phyloP scores from a whole-genome alignment of 2,888 invertebrate species.

The Pharmacophagus antenor region DNA sequence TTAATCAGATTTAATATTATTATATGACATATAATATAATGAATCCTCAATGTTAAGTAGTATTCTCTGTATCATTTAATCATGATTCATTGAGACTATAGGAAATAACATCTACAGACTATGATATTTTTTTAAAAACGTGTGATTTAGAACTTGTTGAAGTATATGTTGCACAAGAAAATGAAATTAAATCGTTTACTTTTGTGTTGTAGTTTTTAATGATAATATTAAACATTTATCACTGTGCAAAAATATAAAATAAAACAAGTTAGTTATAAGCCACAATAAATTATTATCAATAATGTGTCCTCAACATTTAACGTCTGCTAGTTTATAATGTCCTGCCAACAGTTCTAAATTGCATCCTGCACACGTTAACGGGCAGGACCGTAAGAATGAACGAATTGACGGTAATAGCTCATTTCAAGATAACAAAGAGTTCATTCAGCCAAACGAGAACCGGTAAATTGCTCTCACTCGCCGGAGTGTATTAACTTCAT shows the following conservation, averaged over 20 bases:
- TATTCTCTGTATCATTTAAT: too few species aligned
- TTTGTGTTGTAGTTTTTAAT: too few species aligned
- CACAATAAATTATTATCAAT: not conserved
- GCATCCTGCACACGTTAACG: constrained; percentile 19
- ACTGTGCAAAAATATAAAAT: too few species aligned
- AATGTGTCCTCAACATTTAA: constrained; percentile 4
- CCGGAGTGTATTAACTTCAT: constrained; percentile 32
- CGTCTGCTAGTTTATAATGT: constrained; percentile 15
- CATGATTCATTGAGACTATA: too few species aligned
- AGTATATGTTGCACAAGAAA: too few species aligned
- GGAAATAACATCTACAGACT: too few species aligned
- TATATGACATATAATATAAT: not conserved
- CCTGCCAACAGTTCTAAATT: constrained; percentile 22
- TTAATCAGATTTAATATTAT: not conserved
- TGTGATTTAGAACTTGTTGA: too few species aligned
- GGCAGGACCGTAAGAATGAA: constrained; percentile 38
- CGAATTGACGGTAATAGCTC: constrained; percentile 65
- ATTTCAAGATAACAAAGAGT: constrained; percentile 67
- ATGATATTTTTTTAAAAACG: too few species aligned
- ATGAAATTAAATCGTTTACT: too few species aligned
- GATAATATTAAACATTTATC: too few species aligned
- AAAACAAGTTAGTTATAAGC: not conserved
- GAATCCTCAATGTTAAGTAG: not conserved
- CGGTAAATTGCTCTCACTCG: constrained; percentile 64
- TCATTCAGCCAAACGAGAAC: constrained; percentile 60